Evolutionary conservation across 1,140 invertebrate genomes (phyloP), one percentile per base, ranked within the genome.

Genomic region (Cryptotermes secundus): DNA sequence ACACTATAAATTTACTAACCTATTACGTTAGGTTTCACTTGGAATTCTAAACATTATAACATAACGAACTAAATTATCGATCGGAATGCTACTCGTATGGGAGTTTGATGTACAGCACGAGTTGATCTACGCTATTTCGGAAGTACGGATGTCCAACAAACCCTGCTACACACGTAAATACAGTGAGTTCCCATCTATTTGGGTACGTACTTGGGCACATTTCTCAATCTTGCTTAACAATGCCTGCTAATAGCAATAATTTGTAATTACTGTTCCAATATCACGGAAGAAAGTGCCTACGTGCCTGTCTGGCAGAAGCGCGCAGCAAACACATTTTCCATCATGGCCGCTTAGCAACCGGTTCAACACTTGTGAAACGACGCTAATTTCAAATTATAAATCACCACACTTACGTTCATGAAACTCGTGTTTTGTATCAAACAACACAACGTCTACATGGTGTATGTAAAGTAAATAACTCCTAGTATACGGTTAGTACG

Each of bases 281-380:
- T 31, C 34, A 72, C 34, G 7, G n/a, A 38, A 42, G 26, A 83
- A 79, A 80, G 26, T 72, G 59, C 34, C 49, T 79, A 84, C 38
- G 83, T 36, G 35, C 83, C 36, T 35, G 42, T 59, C 19, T 59
- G 35, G 35, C 59, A 72, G 72, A 42, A 38, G 72, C 59, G 53
- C 31, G 59, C 83, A 79, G 24, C 83, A 79, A n/a, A 84, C n/a
- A 79, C 35, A 38, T 35, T 82, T 31, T 14, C 81, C 38, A 84
- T 79, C 72, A 84, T 84, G 83, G 83, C 83, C 83, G 83, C 83
- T 34, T 79, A 79, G 83, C 72, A 79, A 79, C 83, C 59, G 59
- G 83, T 84, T 31, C 38, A 80, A 84, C 79, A 45, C 36, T 80
- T 80, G 34, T 31, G 83, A 38, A 36, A 45, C 10, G 38, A 45